Conservation (phyloP, 2,113 vertebrate genomes). For the Poeciliopsis occidentalis region DNA sequence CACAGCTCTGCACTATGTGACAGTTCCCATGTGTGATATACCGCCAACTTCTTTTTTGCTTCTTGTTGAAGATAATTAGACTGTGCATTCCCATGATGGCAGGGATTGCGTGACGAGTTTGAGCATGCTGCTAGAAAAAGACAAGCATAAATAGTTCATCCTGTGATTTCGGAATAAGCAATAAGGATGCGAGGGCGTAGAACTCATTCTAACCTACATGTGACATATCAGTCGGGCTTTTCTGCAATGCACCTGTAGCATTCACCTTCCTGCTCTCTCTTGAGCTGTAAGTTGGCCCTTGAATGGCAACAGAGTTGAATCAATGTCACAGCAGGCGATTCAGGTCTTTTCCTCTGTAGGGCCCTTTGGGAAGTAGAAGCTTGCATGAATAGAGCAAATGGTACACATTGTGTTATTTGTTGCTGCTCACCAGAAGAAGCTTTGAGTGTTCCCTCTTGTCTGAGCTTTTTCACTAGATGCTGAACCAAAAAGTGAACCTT, state of each 20-base stretch:
- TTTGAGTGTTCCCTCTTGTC: neutral
- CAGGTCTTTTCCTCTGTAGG: constrained; percentile 2
- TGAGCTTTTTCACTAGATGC: neutral
- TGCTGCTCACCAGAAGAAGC: neutral
- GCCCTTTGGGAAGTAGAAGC: constrained; percentile 1
- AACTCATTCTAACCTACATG: constrained; percentile 22
- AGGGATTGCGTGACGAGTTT: constrained; percentile 22
- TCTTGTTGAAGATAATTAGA: constrained; percentile 29
- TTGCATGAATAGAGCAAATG: constrained; percentile 11
- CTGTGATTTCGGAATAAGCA: constrained; percentile 9
- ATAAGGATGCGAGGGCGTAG: neutral
- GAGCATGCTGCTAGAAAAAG: constrained; percentile 13
- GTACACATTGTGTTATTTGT: neutral
- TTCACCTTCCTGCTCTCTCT: constrained; percentile 17
- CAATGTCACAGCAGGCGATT: constrained; percentile 18
- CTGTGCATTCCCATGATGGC: constrained; percentile 3
- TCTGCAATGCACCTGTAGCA: constrained; percentile 1
- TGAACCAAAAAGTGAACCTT: neutral
- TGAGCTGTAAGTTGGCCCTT: neutral
- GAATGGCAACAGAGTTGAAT: constrained; percentile 16
- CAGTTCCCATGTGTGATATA: constrained; percentile 13
- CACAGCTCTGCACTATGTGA: constrained; percentile 7
- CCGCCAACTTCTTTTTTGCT: constrained; percentile 16
- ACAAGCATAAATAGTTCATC: constrained; percentile 9
- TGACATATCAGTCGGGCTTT: constrained; percentile 22